These are phyloP conservation scores for Sitobion miscanthi DNA, from an alignment of 1,140 invertebrate genomes.

Conservation along the genomic window DNA sequence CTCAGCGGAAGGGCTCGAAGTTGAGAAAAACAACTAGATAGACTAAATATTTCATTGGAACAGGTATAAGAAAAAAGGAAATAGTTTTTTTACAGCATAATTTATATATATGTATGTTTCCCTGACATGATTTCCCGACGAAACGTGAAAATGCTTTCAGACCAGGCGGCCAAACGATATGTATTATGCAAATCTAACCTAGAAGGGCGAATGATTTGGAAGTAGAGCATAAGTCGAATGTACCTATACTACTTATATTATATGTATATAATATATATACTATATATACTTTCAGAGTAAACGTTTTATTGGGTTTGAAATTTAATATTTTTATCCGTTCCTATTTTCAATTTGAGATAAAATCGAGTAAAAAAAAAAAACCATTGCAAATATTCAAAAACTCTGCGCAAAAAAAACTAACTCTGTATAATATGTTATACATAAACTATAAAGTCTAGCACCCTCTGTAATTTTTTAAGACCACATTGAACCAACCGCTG, in stretches of 20 bases:
- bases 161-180: conserved; percentile 43
- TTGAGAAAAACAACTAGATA: conserved; percentile 47
- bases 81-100: conserved; percentile 38
- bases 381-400: conserved; percentile 11
- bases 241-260: conserved; percentile 20
- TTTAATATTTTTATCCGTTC: conserved; percentile 32
- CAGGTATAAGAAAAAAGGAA: neutral
- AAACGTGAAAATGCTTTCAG: conserved; percentile 56
- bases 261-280: conserved; percentile 9
- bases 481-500: neutral
- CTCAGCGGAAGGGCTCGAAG: neutral
- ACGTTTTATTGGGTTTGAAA: conserved; percentile 54
- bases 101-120: neutral
- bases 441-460: neutral
- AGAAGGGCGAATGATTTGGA: conserved; percentile 39
- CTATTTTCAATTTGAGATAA: conserved; percentile 37
- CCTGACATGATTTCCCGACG: conserved; percentile 43
- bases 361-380: conserved; percentile 42
- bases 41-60: conserved; percentile 47
- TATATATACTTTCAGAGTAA: conserved; percentile 4
- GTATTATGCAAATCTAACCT: conserved; percentile 53
- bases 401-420: neutral
- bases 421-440: neutral
- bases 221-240: conserved; percentile 26
- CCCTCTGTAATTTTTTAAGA: neutral